phyloP scores from a whole-genome alignment of 92 coral and sea anemone genomes.

The Plumapathes pennacea region DNA sequence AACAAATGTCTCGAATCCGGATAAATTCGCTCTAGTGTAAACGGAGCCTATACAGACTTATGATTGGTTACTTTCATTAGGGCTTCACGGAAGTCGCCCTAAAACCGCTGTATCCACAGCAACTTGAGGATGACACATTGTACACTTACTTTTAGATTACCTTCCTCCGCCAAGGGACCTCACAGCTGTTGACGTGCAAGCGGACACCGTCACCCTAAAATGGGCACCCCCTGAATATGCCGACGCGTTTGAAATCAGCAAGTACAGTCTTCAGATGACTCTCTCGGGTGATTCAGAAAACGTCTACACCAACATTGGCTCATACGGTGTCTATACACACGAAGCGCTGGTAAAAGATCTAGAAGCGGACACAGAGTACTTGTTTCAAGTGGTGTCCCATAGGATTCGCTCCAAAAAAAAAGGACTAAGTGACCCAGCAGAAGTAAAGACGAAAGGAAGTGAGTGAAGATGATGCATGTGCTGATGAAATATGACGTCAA shows the following conservation, averaged over 20 bases:
- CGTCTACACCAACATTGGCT: background rate
- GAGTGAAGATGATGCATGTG: too few relatives aligned
- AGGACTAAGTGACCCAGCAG: constrained; percentile 1
- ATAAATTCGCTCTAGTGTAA: too few relatives aligned
- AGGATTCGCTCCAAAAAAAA: background rate
- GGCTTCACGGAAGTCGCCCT: too few relatives aligned
- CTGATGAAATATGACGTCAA: too few relatives aligned
- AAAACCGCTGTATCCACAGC: too few relatives aligned
- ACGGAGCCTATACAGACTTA: too few relatives aligned
- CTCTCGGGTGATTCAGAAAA: background rate
- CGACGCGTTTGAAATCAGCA: constrained; percentile 38
- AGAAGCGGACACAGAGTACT: constrained; percentile 19
- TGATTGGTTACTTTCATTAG: too few relatives aligned
- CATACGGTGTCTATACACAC: constrained; percentile 5
- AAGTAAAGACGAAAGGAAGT: constrained; percentile 2
- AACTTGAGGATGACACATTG: too few relatives aligned
- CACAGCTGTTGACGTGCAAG: background rate
- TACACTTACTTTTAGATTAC: too few relatives aligned
- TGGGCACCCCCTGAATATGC: constrained; percentile 32
- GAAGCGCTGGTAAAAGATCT: constrained; percentile 15
- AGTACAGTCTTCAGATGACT: constrained; percentile 29
- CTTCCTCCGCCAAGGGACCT: constrained; percentile 49
- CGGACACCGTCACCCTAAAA: background rate
- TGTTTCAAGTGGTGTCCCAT: constrained; percentile 24
- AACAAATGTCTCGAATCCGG: too few relatives aligned